phyloP scores from a whole-genome alignment of 1,140 invertebrate genomes.

The Charaxes varanes region DNA sequence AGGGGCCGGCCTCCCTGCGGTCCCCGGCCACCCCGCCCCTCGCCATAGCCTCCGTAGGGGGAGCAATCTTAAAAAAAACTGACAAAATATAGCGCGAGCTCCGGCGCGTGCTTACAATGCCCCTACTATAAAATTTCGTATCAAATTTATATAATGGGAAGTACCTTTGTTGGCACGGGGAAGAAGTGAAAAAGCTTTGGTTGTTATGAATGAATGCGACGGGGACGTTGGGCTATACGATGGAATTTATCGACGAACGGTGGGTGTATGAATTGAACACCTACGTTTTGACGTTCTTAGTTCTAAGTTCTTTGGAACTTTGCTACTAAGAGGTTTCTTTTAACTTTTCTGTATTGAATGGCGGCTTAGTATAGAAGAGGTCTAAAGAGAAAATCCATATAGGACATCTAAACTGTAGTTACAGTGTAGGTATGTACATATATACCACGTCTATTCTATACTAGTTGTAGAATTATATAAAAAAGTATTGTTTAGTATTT shows the following conservation, averaged over 20 bases:
- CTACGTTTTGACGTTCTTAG: too few species aligned
- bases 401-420: too few species aligned
- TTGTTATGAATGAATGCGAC: constrained; percentile 13
- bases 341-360: background rate
- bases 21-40: constrained; percentile 27
- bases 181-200: constrained; percentile 36
- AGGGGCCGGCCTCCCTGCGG: constrained; percentile 48
- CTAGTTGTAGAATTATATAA: too few species aligned
- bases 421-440: too few species aligned
- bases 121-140: constrained; percentile 53
- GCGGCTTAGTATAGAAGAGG: too few species aligned
- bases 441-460: too few species aligned
- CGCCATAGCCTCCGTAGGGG: constrained; percentile 23
- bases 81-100: constrained; percentile 46
- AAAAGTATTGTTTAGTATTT: too few species aligned
- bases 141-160: constrained; percentile 64
- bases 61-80: constrained; percentile 41
- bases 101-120: constrained; percentile 53
- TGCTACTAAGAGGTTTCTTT: background rate
- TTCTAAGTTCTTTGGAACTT: background rate
- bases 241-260: constrained; percentile 18
- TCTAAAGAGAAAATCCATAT: too few species aligned
- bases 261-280: constrained; percentile 11
- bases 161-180: constrained; percentile 48
- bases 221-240: constrained; percentile 9